Conservation (phyloP, 2,888 invertebrate species). For the Nebria salina region DNA sequence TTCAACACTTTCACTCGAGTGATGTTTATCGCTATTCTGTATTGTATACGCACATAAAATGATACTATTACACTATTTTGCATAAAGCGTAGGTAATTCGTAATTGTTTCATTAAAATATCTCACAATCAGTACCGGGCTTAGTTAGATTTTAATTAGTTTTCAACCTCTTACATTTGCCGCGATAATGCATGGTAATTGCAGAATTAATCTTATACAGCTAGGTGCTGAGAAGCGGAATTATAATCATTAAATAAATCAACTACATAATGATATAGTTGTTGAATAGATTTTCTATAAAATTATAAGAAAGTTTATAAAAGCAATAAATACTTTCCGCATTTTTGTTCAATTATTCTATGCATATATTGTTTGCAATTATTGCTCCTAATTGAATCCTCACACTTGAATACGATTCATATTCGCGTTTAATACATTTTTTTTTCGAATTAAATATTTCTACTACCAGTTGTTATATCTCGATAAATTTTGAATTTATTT, state of each 20-base stretch:
- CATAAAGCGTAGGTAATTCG: constrained; percentile 3
- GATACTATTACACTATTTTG: neutral
- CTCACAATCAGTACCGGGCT: neutral
- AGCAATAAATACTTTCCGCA: neutral
- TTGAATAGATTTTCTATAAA: neutral
- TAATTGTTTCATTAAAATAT: neutral
- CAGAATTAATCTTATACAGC: neutral
- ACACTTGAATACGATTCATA: too few relatives aligned
- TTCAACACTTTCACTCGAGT: constrained; percentile 7
- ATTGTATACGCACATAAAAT: constrained; percentile 4
- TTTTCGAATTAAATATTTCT: too few relatives aligned
- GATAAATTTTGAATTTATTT: too few relatives aligned
- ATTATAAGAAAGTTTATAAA: neutral
- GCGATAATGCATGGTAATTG: neutral
- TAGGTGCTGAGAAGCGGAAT: neutral
- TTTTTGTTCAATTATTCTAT: neutral
- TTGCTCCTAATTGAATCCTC: too few relatives aligned
- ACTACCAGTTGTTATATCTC: too few relatives aligned
- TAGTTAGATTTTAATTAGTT: neutral
- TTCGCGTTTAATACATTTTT: too few relatives aligned
- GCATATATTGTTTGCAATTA: neutral
- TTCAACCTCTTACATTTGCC: too few relatives aligned
- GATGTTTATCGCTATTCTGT: constrained; percentile 5
- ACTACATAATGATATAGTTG: neutral
- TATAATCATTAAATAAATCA: neutral